A percentile compares a stretch with the other conserved stretches of the same genome.
Conservation (phyloP, 2,113 vertebrate genomes). For the Zosterops borbonicus region DNA sequence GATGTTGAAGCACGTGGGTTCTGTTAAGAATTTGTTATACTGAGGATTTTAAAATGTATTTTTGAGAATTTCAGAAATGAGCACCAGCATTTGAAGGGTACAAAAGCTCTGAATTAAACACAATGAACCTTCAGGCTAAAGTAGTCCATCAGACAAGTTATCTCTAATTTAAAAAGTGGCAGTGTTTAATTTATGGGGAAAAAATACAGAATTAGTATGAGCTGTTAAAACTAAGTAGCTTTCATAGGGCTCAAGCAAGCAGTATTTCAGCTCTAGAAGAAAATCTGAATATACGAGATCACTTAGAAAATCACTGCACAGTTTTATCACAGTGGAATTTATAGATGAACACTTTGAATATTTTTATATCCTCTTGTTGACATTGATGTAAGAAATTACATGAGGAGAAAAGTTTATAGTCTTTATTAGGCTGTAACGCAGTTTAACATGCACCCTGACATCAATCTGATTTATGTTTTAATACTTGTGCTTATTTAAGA, state of each 20-base stretch:
- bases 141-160: not conserved
- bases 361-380: conserved; percentile 19
- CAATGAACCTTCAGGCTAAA: not conserved
- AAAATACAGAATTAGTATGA: not conserved
- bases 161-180: not conserved
- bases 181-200: not conserved
- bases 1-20: not conserved
- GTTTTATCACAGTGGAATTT: conserved; percentile 9
- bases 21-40: not conserved
- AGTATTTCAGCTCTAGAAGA: not conserved
- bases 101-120: not conserved
- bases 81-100: not conserved
- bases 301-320: not conserved
- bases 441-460: not conserved
- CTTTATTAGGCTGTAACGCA: not conserved
- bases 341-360: not conserved
- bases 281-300: conserved; percentile 2
- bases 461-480: conserved; percentile 20
- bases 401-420: not conserved
- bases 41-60: not conserved
- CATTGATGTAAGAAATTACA: not conserved
- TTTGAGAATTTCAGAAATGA: not conserved
- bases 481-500: not conserved
- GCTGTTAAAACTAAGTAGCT: not conserved
- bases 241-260: not conserved